Percentiles rank a stretch among this genome's conserved stretches.
Evolutionary conservation across 2,888 invertebrate species (phyloP).

Genomic region (Cybosia mesomella): DNA sequence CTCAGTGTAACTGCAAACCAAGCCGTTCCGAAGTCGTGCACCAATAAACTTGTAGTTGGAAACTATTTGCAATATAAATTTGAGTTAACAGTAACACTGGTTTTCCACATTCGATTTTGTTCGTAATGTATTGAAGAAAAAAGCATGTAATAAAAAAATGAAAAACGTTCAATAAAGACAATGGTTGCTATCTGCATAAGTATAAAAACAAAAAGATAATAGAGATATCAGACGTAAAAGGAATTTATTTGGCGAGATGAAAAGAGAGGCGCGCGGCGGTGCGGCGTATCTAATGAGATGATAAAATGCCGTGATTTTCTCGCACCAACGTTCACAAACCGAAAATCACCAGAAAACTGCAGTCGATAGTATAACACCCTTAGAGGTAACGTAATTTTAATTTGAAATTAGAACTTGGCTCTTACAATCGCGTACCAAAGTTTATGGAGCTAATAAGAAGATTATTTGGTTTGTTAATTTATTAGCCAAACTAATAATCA

Average conservation of each 20-base stretch:
- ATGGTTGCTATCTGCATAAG: constrained; percentile 38
- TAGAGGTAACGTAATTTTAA: constrained; percentile 55
- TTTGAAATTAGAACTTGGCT: constrained; percentile 32
- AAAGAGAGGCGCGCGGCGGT: constrained; percentile 70
- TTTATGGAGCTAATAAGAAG: constrained; percentile 11
- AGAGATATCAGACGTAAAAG: constrained; percentile 73
- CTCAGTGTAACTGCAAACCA: constrained; percentile 71
- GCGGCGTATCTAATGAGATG: constrained; percentile 85
- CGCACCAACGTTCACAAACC: constrained; percentile 74
- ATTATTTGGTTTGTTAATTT: background rate
- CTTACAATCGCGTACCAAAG: constrained; percentile 12
- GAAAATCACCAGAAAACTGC: constrained; percentile 83
- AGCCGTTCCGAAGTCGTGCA: constrained; percentile 77
- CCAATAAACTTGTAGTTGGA: constrained; percentile 80
- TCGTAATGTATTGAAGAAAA: background rate
- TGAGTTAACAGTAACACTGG: constrained; percentile 66
- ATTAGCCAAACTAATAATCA: background rate
- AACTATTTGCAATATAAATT: constrained; percentile 84
- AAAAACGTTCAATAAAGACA: constrained; percentile 26
- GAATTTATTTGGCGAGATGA: constrained; percentile 82
- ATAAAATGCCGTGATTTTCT: constrained; percentile 85
- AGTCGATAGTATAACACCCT: constrained; percentile 63
- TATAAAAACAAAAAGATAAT: constrained; percentile 65
- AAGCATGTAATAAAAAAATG: constrained; percentile 19
- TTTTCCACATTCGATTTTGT: constrained; percentile 40